Evolutionary conservation across 2,113 vertebrate species (phyloP), one percentile per base, ranked within the genome.

Genomic region (Hippocampus mohnikei): DNA sequence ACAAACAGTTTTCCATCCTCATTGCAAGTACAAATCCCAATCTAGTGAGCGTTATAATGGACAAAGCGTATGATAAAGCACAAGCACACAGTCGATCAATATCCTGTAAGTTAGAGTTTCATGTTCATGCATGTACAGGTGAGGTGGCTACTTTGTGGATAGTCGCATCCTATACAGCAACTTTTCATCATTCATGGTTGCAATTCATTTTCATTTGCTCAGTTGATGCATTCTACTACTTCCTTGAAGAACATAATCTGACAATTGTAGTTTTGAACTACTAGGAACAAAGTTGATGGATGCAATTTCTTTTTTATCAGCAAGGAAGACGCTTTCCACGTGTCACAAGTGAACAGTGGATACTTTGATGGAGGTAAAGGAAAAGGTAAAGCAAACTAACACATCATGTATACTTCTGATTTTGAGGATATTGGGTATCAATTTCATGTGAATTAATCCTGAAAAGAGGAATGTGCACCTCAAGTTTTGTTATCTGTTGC

Each of bases 21-120:
- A n/a, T 33, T 33, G 29, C 33, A 21, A 23, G 8, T 20, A 50
- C 60, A 71, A 1, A 37, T 23, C 27, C 67, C 21, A 69, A 29
- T 4, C 48, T 48, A 33, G 67, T 58, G n/a, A 0, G 8, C 11
- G 63, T 66, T 67, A 0, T 29, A 71, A 55, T 53, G 40, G 48
- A 48, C 27, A 80, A 66, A 60, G 52, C 23, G 10, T 8, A 40
- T 27, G 20, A 73, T 60, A 27, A 40, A 58, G 27, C 40, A 64
- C 55, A 58, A 58, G n/a, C 56, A 59, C 16, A 6, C 23, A 29
- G 25, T 16, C 13, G 23, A 16, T 59, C 56, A 59, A 15, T 59
- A 13, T 59, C 56, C 25, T 59, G 25, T 27, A 29, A 59, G 25
- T 59, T 2, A 8, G 5, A 6, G 25, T 59, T 15, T 59, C 1